phyloP scores from a whole-genome alignment of 2,113 vertebrate genomes.

The Muntiacus muntjak region DNA sequence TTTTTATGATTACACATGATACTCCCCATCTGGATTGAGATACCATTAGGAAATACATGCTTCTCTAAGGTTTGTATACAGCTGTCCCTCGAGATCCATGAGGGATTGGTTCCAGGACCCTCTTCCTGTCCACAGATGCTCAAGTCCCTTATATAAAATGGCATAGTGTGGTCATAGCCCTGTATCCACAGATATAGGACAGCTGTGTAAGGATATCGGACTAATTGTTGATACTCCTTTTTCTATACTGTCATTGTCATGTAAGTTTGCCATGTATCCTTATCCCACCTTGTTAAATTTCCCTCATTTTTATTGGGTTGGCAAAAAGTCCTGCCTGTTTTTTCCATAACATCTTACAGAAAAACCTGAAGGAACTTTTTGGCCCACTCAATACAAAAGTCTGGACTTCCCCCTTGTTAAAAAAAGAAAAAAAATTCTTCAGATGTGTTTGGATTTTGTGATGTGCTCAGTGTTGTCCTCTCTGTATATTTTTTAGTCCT shows the following conservation, averaged over 20 bases:
- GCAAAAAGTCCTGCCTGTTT: background rate
- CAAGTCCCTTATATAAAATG: background rate
- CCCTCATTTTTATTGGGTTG: constrained; percentile 33
- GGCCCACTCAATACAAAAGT: constrained; percentile 40
- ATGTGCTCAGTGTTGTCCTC: constrained; percentile 75
- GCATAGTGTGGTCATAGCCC: background rate
- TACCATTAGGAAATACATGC: background rate
- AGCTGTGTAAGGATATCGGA: constrained; percentile 22
- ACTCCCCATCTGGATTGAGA: background rate
- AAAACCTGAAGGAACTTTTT: background rate
- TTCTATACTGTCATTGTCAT: background rate
- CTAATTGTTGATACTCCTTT: constrained; percentile 23
- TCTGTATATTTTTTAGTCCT: constrained; percentile 65
- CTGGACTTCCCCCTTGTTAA: constrained; percentile 65
- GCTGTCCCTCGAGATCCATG: background rate
- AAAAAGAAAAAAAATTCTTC: constrained; percentile 50
- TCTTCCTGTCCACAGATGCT: background rate
- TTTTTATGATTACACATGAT: background rate
- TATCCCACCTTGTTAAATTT: constrained; percentile 46
- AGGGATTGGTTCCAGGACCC: background rate
- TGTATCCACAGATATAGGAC: background rate
- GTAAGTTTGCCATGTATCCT: constrained; percentile 28
- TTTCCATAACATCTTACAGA: background rate
- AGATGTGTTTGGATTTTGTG: constrained; percentile 76
- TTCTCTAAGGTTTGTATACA: constrained; percentile 16